Conservation (phyloP, 2,888 invertebrate genomes). For the Zeuzera pyrina region DNA sequence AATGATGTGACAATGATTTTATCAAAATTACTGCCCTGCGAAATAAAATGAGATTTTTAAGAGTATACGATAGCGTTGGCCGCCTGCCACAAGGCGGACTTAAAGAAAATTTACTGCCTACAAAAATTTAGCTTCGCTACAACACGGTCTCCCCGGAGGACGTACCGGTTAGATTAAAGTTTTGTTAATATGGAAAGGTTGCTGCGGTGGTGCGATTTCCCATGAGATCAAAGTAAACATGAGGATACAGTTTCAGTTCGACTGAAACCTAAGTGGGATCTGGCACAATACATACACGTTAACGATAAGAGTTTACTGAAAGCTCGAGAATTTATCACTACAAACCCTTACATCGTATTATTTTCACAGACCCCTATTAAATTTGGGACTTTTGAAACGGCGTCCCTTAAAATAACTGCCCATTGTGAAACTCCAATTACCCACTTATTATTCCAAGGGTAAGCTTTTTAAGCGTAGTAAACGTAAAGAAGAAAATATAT, state of each 20-base stretch:
- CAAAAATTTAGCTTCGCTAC: conserved; percentile 43
- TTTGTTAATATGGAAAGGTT: conserved; percentile 53
- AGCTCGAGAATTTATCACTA: too few species aligned
- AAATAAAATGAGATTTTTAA: conserved; percentile 3
- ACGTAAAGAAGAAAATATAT: neutral
- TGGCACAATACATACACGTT: too few species aligned
- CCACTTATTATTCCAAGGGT: too few species aligned
- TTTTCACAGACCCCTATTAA: too few species aligned
- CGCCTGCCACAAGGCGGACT: conserved; percentile 44
- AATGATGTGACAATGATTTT: too few species aligned
- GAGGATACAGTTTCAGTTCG: conserved; percentile 2
- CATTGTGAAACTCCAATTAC: too few species aligned
- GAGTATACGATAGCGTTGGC: conserved; percentile 31
- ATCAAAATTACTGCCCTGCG: conserved; percentile 26
- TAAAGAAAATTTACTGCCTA: conserved; percentile 57
- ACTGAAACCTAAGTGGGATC: too few species aligned
- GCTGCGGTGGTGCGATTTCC: conserved; percentile 41
- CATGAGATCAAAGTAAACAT: conserved; percentile 37
- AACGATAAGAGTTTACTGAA: too few species aligned
- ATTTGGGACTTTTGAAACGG: too few species aligned
- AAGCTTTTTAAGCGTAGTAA: too few species aligned
- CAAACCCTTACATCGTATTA: too few species aligned
- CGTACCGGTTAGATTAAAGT: conserved; percentile 46
- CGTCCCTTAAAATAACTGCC: too few species aligned
- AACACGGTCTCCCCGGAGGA: conserved; percentile 29